These are phyloP conservation scores for Lypha dubia DNA, from an alignment of 2,888 invertebrate species.

Conservation along the genomic window DNA sequence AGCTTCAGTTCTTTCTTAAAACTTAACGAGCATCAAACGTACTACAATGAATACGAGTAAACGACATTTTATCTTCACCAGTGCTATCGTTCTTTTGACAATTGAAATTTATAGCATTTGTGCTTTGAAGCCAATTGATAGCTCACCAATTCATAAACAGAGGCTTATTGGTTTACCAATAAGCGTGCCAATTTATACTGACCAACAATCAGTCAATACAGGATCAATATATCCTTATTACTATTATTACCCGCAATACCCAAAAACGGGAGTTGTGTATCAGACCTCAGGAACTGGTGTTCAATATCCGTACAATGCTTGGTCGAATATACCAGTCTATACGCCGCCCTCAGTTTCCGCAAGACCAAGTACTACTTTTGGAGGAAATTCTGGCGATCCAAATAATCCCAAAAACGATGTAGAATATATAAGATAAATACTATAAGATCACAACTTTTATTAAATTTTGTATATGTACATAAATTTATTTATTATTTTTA, in stretches of 20 bases:
- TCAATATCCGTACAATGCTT: conserved; percentile 47
- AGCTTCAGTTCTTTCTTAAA: conserved; percentile 61
- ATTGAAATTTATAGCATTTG: not conserved
- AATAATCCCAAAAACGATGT: conserved; percentile 57
- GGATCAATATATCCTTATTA: conserved; percentile 35
- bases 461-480: too few species aligned
- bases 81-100: not conserved
- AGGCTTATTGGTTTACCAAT: conserved; percentile 2
- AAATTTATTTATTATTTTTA: too few species aligned
- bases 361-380: conserved; percentile 11
- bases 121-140: not conserved
- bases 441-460: not conserved
- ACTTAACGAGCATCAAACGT: conserved; percentile 39
- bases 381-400: conserved; percentile 27
- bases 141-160: not conserved
- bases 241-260: conserved; percentile 43
- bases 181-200: conserved; percentile 11
- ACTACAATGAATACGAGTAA: conserved; percentile 31
- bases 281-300: not conserved
- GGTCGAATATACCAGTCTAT: conserved; percentile 36
- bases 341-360: not conserved
- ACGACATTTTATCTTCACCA: not conserved
- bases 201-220: conserved; percentile 6
- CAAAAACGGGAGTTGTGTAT: conserved; percentile 26
- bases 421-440: conserved; percentile 31